Conservation (phyloP, 2,888 invertebrate species). For the Lycaena phlaeas region DNA sequence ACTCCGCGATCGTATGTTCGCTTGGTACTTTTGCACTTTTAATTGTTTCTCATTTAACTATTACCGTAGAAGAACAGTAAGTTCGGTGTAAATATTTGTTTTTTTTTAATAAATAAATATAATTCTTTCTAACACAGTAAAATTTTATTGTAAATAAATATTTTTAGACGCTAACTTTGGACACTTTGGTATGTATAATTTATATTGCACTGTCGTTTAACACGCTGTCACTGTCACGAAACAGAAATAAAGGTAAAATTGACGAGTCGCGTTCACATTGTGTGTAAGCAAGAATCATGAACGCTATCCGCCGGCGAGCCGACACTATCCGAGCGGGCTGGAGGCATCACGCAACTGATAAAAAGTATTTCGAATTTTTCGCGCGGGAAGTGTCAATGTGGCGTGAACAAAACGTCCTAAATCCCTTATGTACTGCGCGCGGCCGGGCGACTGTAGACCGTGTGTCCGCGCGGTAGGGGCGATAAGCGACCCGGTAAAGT, state of each 20-base stretch:
- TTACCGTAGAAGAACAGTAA: too few species aligned
- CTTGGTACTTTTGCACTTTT: constrained; percentile 11
- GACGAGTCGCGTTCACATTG: too few species aligned
- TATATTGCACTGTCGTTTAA: constrained; percentile 18
- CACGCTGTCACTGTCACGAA: background rate
- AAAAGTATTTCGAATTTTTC: constrained; percentile 71
- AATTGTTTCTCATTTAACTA: background rate
- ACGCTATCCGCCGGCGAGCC: too few species aligned
- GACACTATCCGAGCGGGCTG: constrained; percentile 28
- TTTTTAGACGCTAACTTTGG: constrained; percentile 32
- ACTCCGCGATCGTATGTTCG: background rate
- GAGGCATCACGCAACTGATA: constrained; percentile 52
- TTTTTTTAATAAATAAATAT: background rate
- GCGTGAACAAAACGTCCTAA: constrained; percentile 53
- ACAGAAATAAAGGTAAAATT: too few species aligned
- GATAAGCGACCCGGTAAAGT: constrained; percentile 55
- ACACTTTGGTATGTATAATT: constrained; percentile 44
- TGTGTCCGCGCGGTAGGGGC: constrained; percentile 40
- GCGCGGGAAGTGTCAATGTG: constrained; percentile 61
- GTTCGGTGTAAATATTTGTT: background rate
- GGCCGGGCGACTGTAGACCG: constrained; percentile 36
- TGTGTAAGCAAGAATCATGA: background rate
- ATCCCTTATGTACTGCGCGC: constrained; percentile 53
- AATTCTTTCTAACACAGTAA: constrained; percentile 15
- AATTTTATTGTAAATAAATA: constrained; percentile 19